Base-by-base conservation (phyloP, 2,888 invertebrate genomes). In the Brassicogethes aeneus region DNA sequence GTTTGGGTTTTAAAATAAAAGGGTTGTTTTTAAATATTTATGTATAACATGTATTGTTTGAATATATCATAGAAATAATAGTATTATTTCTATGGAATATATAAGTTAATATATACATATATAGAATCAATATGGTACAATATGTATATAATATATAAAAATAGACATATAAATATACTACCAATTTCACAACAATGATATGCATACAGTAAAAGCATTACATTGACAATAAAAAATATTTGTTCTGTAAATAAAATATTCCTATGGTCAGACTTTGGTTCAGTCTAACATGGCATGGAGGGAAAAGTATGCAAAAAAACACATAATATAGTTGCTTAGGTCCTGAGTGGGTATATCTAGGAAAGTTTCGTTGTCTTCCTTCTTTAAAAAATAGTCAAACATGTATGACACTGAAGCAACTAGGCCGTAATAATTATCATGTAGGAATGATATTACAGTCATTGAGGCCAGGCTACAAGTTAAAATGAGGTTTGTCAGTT, bases 291-390 rank as follows among this genome's bases (percentile, higher is more conserved):
- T 36, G 34, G 65, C 56, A 47, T 52, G 59, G 15, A 60, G 46
- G 32, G 62, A 54, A 50, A 67, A 69, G 45, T 54, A 60, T 36
- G 59, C 44, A 51, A 62, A 66, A 50, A 69, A 68, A 47, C 65
- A 65, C 45, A 66, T 50, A 16, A 63, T 63, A 50, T 65, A 65
- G 48, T 66, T 68, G 42, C 59, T 64, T 44, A 69, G 55, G 53
- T 67, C 66, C 46, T 59, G 53, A 43, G 59, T 50, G 34, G 67
- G 65, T 45, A 65, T 53, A 31, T 63, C 60, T 33, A 58, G 53
- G 16, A 55, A 51, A 17, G 53, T 48, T 31, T 56, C 53, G 30
- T 56, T 50, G 31, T 55, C 50, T 39, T 61, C 54, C 40, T 51
- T 55, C 39, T 64, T 51, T 35, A 56, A 36, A 51, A 62, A 67